A percentile compares a stretch with the other conserved stretches of the same genome.
These are phyloP conservation scores for Epinotia brunnichana DNA, from an alignment of 2,888 invertebrate genomes.

Conservation along the genomic window DNA sequence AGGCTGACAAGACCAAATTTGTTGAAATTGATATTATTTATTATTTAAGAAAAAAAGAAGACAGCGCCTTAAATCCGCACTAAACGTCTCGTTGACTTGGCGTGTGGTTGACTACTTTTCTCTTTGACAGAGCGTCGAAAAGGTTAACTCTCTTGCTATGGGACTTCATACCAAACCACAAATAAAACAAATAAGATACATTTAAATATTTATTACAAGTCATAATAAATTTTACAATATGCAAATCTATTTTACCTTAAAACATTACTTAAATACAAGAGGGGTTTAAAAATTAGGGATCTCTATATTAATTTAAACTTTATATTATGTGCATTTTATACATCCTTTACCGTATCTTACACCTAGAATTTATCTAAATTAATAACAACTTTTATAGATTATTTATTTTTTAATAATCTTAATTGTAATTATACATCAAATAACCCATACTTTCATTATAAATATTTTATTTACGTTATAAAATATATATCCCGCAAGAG, in stretches of 20 bases:
- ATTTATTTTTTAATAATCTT: conserved; percentile 28
- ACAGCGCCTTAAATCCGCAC: too few species aligned
- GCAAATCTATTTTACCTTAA: conserved; percentile 49
- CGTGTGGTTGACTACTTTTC: too few species aligned
- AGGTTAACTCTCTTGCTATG: background rate
- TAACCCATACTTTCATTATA: conserved; percentile 27
- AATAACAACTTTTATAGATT: conserved; percentile 39
- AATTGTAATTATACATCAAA: conserved; percentile 30
- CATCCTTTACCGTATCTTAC: conserved; percentile 50
- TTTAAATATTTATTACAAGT: conserved; percentile 65
- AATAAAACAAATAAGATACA: conserved; percentile 44
- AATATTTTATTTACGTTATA: conserved; percentile 13
- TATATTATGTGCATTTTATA: conserved; percentile 58
- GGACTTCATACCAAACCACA: too few species aligned
- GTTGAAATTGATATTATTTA: too few species aligned
- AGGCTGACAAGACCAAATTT: too few species aligned
- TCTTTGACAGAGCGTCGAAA: too few species aligned
- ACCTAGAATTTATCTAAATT: conserved; percentile 36
- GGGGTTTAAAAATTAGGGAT: conserved; percentile 49
- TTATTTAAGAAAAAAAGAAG: too few species aligned
- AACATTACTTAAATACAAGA: conserved; percentile 40
- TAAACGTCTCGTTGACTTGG: too few species aligned
- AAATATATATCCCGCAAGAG: too few species aligned
- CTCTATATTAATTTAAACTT: conserved; percentile 46
- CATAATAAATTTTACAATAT: conserved; percentile 66